phyloP scores from a whole-genome alignment of 2,113 vertebrate genomes.

The Gadus chalcogrammus region DNA sequence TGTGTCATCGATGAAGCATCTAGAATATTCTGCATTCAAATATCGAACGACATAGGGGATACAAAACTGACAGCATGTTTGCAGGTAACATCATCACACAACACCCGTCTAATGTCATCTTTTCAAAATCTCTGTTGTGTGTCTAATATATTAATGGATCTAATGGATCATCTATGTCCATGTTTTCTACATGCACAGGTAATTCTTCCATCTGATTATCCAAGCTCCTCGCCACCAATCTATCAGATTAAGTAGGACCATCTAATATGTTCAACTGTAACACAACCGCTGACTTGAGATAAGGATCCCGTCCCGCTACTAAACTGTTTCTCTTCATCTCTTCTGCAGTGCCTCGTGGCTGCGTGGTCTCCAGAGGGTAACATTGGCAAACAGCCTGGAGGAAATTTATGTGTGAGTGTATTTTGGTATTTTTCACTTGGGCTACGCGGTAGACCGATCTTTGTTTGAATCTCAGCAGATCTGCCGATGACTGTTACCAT shows the following conservation, averaged over 20 bases:
- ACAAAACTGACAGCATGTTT: conserved; percentile 85
- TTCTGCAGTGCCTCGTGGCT: conserved; percentile 89
- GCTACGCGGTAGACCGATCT: too few species aligned
- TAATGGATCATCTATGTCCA: not conserved
- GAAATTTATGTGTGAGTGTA: conserved; percentile 91
- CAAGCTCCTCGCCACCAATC: conserved; percentile 84
- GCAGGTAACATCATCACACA: conserved; percentile 75
- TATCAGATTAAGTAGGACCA: conserved; percentile 93
- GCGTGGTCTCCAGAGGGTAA: conserved; percentile 78
- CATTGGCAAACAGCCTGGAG: conserved; percentile 86
- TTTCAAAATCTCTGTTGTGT: conserved; percentile 10
- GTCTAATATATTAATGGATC: not conserved
- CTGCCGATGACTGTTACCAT: conserved; percentile 16
- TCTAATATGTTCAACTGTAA: conserved; percentile 45
- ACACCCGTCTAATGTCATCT: not conserved
- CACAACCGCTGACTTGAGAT: conserved; percentile 26
- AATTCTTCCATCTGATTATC: conserved; percentile 88
- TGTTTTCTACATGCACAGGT: conserved; percentile 71
- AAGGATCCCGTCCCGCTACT: conserved; percentile 12
- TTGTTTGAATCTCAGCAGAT: too few species aligned
- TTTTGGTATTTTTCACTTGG: conserved; percentile 33
- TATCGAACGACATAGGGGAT: conserved; percentile 75
- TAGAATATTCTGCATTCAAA: conserved; percentile 92
- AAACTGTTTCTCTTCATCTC: conserved; percentile 52
- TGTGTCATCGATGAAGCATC: conserved; percentile 89